These are phyloP conservation scores for Coturnix japonica DNA, from an alignment of 2,113 vertebrate genomes.

Conservation along the genomic window DNA sequence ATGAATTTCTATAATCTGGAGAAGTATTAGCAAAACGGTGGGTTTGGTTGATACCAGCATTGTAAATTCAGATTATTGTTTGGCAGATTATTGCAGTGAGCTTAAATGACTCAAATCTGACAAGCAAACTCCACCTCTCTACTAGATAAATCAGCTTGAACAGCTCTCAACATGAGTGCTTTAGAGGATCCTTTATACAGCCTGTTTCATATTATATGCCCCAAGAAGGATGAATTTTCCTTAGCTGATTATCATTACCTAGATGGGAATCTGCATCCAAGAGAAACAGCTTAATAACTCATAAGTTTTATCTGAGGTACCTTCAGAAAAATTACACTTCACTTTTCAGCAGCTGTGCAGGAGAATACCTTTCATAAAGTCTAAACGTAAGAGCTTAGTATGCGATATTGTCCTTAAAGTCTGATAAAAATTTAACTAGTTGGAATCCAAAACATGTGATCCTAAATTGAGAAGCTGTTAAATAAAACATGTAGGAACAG, in stretches of 20 bases:
- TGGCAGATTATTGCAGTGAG: not conserved
- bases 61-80: not conserved
- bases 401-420: not conserved
- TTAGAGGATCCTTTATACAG: not conserved
- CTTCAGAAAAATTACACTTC: not conserved
- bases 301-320: not conserved
- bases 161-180: not conserved
- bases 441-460: constrained; percentile 45
- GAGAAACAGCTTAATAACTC: not conserved
- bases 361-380: not conserved
- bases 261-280: not conserved
- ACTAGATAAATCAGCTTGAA: not conserved
- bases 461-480: constrained; percentile 53
- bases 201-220: not conserved
- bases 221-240: not conserved
- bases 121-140: not conserved
- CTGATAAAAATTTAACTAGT: constrained; percentile 57
- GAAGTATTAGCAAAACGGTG: not conserved
- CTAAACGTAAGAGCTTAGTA: not conserved
- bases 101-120: not conserved
- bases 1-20: not conserved
- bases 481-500: constrained; percentile 63
- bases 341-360: not conserved
- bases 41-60: not conserved
- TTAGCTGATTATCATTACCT: not conserved